A percentile compares a stretch with the other conserved stretches of the same genome.
Evolutionary conservation across 2,888 invertebrate genomes (phyloP).

Genomic region (Epistrophe grossulariae): DNA sequence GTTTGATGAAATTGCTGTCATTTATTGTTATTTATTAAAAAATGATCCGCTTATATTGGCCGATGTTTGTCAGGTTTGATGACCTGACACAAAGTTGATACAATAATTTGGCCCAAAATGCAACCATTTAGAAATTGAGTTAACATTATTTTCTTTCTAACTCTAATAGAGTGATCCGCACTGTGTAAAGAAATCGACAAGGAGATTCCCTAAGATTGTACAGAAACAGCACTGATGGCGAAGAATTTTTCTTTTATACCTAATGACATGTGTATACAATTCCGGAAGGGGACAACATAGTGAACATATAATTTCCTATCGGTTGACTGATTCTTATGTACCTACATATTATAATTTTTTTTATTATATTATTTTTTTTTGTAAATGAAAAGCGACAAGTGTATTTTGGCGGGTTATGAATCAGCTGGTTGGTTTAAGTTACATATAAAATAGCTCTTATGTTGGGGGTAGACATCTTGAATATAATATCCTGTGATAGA

Average conservation of each 20-base stretch:
- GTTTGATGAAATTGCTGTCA: too few species aligned
- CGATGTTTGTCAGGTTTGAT: too few species aligned
- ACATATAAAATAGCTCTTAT: not conserved
- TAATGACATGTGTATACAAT: constrained; percentile 38
- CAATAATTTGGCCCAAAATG: too few species aligned
- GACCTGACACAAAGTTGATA: too few species aligned
- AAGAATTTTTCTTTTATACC: constrained; percentile 7
- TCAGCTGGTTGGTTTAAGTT: constrained; percentile 59
- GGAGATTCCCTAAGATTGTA: constrained; percentile 59
- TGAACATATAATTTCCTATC: constrained; percentile 54
- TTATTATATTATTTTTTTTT: not conserved
- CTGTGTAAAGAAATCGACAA: constrained; percentile 42
- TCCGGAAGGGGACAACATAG: constrained; percentile 25
- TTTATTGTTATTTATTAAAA: too few species aligned
- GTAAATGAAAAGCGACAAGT: constrained; percentile 49
- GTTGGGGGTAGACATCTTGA: not conserved
- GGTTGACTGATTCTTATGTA: constrained; percentile 60
- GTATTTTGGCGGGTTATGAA: constrained; percentile 64
- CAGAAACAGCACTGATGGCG: not conserved
- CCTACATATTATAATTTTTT: not conserved
- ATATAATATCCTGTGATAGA: not conserved
- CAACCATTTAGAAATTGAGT: too few species aligned
- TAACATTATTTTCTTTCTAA: too few species aligned
- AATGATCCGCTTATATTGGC: too few species aligned
- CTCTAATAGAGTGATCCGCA: not conserved